A percentile compares a stretch with the other conserved stretches of the same genome.
Conservation (phyloP, 1,140 invertebrate species). For the Camponotus floridanus region DNA sequence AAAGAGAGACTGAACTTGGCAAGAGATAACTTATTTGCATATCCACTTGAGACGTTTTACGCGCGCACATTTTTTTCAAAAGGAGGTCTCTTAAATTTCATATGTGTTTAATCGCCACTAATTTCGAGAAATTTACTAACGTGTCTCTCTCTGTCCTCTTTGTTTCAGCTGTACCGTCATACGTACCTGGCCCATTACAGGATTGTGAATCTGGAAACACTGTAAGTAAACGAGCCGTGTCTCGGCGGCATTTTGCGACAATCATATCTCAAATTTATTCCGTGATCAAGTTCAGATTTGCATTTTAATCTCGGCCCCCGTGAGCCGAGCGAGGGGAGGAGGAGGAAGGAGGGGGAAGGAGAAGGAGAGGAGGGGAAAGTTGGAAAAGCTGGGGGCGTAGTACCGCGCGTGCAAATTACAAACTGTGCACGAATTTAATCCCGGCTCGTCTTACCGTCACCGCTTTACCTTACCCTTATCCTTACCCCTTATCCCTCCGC, state of each 20-base stretch:
- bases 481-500: background rate
- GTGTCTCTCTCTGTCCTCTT: slow-evolving; percentile 66
- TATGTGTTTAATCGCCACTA: background rate
- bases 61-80: background rate
- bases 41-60: background rate
- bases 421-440: slow-evolving; percentile 77
- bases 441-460: slow-evolving; percentile 61
- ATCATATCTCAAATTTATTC: slow-evolving; percentile 83
- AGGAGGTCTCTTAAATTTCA: too few species aligned
- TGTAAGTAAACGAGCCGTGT: slow-evolving; percentile 84
- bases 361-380: too few species aligned
- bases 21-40: background rate
- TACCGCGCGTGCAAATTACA: slow-evolving; percentile 75
- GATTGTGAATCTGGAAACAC: slow-evolving; percentile 86
- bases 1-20: background rate
- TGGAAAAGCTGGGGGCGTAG: slow-evolving; percentile 15
- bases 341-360: background rate
- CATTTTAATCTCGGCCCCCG: slow-evolving; percentile 78
- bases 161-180: slow-evolving; percentile 88
- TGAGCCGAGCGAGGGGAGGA: background rate
- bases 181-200: slow-evolving; percentile 87
- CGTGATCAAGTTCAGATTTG: slow-evolving; percentile 77
- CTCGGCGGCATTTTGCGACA: slow-evolving; percentile 76
- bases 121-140: background rate
- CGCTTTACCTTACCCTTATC: background rate